Evolutionary conservation across 1,140 invertebrate species (phyloP), one percentile per base, ranked within the genome.

Genomic region (Drosophila nikananu): DNA sequence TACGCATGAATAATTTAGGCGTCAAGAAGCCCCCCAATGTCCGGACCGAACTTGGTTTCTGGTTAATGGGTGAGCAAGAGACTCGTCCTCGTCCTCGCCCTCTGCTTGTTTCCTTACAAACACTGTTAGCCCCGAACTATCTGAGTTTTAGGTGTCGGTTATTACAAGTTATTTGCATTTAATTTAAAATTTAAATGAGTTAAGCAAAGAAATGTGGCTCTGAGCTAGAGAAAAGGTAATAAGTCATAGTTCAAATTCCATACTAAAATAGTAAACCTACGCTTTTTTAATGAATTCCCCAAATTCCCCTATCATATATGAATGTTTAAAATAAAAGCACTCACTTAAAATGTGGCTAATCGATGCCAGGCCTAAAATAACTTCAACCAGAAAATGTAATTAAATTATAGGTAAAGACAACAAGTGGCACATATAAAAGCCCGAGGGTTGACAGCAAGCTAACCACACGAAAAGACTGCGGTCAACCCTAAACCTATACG

Each of bases 1-100:
- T 76, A 84, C 62, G 84, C 86, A 79, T 89, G 86, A 89, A 90
- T 89, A 79, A 90, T 90, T 81, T 90, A 89, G 81, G 81, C 62
- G 35, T 76, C 77, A 72, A 84, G 44, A 76, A 84, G 64, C 65
- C 49, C 52, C 51, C 52, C 35, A 46, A 59, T 35, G 42, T 62
- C 25, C 37, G 63, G 62, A 64, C 78, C n/a, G 27, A 80, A 82
- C 75, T 86, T 82, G 62, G 49, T 78, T 49, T 70, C 15, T 51
- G 62, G 60, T 77, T 68, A 80, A 72, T 70, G 64, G 63, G 49
- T 46, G 54, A 42, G 60, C 42, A 44, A 60, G 51, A 72, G 57
- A 52, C 60, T 64, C 25, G 15, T 9, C 12, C 42, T 55, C 5
- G 2, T 12, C 19, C 42, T 25, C 15, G 35, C 8, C 32, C 32